Conservation (phyloP, 2,888 invertebrate species). For the Drosophila demipolita region DNA sequence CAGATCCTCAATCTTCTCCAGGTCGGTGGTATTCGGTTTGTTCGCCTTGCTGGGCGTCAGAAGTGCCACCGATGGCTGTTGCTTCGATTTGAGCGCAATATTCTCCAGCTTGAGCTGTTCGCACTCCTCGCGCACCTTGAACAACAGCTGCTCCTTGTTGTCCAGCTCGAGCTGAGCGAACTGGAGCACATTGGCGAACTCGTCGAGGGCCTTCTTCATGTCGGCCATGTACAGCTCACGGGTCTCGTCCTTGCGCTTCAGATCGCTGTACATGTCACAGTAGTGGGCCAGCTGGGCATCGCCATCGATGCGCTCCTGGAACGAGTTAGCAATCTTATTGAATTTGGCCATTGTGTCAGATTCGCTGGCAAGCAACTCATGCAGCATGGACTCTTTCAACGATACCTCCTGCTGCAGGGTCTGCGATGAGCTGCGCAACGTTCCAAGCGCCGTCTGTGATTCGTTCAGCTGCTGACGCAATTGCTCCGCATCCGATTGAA, state of each 20-base stretch:
- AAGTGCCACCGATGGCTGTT: constrained; percentile 62
- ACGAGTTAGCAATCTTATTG: constrained; percentile 85
- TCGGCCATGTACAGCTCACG: constrained; percentile 85
- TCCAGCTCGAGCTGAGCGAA: constrained; percentile 84
- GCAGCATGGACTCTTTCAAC: constrained; percentile 84
- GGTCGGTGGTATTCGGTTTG: constrained; percentile 80
- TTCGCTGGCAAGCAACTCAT: constrained; percentile 84
- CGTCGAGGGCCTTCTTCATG: constrained; percentile 85
- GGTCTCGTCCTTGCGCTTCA: constrained; percentile 84
- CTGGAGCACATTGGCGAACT: constrained; percentile 84
- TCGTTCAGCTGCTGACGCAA: constrained; percentile 77
- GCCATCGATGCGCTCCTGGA: constrained; percentile 84
- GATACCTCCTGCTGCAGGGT: constrained; percentile 84
- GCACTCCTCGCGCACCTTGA: constrained; percentile 83
- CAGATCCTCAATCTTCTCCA: constrained; percentile 82
- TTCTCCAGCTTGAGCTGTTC: constrained; percentile 84
- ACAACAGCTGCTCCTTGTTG: constrained; percentile 83
- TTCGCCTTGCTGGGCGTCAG: constrained; percentile 71
- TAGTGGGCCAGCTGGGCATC: constrained; percentile 84
- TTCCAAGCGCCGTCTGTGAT: constrained; percentile 75
- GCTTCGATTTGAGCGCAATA: constrained; percentile 83
- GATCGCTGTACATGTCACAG: constrained; percentile 83
- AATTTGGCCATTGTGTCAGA: constrained; percentile 85
- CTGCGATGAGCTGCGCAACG: constrained; percentile 81
- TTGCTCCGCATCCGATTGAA: constrained; percentile 79